Percentiles rank a stretch among this genome's conserved stretches.
Evolutionary conservation across 2,113 vertebrate species (phyloP).

Genomic region (Corapipo altera): DNA sequence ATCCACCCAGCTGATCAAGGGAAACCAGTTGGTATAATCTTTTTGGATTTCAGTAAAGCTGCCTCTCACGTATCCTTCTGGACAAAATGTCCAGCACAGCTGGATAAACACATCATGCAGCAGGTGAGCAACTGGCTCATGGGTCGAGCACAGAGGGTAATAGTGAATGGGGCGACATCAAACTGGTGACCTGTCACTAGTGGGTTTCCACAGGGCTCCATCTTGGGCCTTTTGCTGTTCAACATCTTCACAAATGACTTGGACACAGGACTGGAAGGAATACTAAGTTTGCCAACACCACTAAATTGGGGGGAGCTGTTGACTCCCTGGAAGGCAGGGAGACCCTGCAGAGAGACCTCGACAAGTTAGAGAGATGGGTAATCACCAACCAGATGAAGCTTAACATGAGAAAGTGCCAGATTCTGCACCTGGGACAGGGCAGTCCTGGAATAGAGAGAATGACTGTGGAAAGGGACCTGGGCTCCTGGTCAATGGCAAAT

Average conservation of each 20-base stretch:
- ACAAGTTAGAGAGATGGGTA: not conserved
- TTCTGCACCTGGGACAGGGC: not conserved
- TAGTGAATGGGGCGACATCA: not conserved
- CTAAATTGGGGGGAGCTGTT: not conserved
- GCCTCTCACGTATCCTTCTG: not conserved
- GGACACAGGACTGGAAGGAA: not conserved
- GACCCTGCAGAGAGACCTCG: not conserved
- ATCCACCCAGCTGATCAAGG: not conserved
- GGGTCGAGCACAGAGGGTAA: too few species aligned
- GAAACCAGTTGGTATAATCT: not conserved
- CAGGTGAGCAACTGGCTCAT: not conserved
- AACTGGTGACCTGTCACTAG: not conserved
- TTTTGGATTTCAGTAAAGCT: not conserved
- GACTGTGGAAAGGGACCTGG: not conserved
- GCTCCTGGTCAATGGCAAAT: not conserved
- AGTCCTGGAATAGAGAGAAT: not conserved
- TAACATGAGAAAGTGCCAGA: accelerated
- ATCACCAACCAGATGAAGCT: not conserved
- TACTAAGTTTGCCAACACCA: not conserved
- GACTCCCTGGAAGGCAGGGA: not conserved
- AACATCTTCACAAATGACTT: not conserved
- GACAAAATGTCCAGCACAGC: too few species aligned
- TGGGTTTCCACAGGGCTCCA: not conserved
- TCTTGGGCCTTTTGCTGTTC: not conserved
- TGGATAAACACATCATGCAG: not conserved